Evolutionary conservation across 1,140 invertebrate genomes (phyloP).

Genomic region (Dolichoris vasculosae): DNA sequence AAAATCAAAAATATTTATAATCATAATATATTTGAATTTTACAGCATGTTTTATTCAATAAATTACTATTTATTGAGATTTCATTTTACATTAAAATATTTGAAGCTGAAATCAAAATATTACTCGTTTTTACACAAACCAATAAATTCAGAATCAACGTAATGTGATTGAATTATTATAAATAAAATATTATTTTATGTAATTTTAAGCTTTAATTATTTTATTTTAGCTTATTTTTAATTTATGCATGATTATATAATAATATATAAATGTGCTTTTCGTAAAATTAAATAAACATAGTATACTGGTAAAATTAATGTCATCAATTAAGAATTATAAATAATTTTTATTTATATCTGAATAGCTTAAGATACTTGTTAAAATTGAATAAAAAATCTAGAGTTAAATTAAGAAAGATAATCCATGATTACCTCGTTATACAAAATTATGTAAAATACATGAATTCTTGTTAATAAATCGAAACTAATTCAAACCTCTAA

Average conservation of each 20-base stretch:
- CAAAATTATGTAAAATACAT: not conserved
- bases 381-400: not conserved
- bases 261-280: not conserved
- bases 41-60: not conserved
- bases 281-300: not conserved
- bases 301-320: not conserved
- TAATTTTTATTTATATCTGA: not conserved
- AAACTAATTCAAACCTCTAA: not conserved
- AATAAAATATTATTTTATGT: not conserved
- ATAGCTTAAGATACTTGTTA: not conserved
- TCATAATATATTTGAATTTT: not conserved
- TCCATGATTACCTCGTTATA: not conserved
- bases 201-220: no score
- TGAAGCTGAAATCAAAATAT: not conserved
- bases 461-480: not conserved
- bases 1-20: not conserved
- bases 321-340: not conserved
- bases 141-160: no score
- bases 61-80: not conserved
- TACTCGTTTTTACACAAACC: not conserved
- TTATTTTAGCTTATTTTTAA: no score
- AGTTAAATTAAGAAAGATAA: not conserved
- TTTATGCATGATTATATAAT: not conserved
- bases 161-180: no score
- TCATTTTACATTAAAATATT: not conserved